phyloP scores from a whole-genome alignment of 2,113 vertebrate genomes.

The Brachyistius frenatus region DNA sequence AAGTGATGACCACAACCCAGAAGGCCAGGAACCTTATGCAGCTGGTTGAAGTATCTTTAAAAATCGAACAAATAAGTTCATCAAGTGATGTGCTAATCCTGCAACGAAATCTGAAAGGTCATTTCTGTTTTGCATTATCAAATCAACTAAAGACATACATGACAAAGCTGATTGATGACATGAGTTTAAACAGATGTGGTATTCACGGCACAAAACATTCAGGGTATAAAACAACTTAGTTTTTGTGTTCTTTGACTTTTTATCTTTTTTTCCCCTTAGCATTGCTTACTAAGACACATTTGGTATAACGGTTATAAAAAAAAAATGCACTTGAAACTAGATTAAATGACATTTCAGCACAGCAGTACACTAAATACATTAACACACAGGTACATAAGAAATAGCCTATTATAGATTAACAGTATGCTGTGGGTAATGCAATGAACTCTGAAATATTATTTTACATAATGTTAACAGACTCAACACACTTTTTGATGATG shows the following conservation, averaged over 20 bases:
- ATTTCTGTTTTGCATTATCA: slow-evolving; percentile 20
- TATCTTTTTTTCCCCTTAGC: slow-evolving; percentile 32
- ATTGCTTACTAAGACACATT: slow-evolving; percentile 77
- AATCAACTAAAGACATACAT: slow-evolving; percentile 13
- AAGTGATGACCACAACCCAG: slow-evolving; percentile 22
- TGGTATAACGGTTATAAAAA: slow-evolving; percentile 59
- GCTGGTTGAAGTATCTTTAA: background rate
- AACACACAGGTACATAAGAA: slow-evolving; percentile 44
- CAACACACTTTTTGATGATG: background rate
- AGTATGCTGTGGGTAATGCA: slow-evolving; percentile 19
- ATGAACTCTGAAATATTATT: slow-evolving; percentile 45
- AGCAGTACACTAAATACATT: slow-evolving; percentile 30
- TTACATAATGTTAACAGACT: slow-evolving; percentile 19
- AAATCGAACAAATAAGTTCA: background rate
- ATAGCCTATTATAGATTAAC: slow-evolving; percentile 5
- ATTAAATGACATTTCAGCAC: slow-evolving; percentile 44
- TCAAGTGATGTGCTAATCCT: slow-evolving; percentile 31
- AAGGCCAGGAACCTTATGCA: slow-evolving; percentile 1
- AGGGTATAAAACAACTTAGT: background rate
- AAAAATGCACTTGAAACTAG: slow-evolving; percentile 56
- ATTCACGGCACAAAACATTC: slow-evolving; percentile 33
- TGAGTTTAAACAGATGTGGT: slow-evolving; percentile 30
- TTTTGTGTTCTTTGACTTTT: background rate
- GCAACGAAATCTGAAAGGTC: slow-evolving; percentile 15
- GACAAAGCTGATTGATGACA: slow-evolving; percentile 22